Evolutionary conservation across 2,797 vertebrate genomes (phyloP).

Genomic region (Sylvilagus floridanus): DNA sequence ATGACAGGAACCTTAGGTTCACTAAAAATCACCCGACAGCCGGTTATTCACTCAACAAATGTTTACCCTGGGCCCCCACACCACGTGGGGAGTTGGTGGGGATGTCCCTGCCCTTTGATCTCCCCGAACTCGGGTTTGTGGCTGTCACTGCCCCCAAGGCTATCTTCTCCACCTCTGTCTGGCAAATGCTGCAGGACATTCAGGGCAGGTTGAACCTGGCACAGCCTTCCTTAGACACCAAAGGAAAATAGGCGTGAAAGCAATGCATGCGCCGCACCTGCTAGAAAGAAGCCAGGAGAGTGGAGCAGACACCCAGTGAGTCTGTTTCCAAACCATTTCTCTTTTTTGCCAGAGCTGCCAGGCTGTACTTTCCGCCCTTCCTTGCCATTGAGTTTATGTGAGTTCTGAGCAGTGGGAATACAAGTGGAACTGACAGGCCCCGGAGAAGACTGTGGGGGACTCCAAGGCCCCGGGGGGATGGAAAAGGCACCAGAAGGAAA

Average conservation of each 20-base stretch:
- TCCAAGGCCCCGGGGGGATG: background rate
- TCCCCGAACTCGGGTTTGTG: background rate
- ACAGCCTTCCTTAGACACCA: background rate
- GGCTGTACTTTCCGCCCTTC: background rate
- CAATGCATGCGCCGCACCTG: background rate
- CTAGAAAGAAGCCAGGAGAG: constrained; percentile 20
- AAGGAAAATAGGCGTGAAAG: constrained; percentile 14
- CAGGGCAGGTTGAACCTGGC: background rate
- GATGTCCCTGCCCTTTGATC: background rate
- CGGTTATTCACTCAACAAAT: constrained; percentile 59
- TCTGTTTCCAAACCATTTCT: background rate
- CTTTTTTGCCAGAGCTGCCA: background rate
- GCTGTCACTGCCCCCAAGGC: background rate
- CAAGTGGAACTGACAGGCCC: background rate
- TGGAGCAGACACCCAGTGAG: background rate
- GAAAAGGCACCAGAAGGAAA: background rate
- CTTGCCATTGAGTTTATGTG: background rate
- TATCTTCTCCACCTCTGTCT: background rate
- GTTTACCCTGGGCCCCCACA: constrained; percentile 23
- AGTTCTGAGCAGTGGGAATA: background rate
- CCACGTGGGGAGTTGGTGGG: background rate
- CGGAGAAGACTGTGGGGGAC: background rate
- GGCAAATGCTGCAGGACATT: background rate
- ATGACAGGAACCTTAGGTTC: constrained; percentile 72
- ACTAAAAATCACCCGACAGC: constrained; percentile 48